Evolutionary conservation across 2,888 invertebrate genomes (phyloP).

Genomic region (Homarus gammarus): DNA sequence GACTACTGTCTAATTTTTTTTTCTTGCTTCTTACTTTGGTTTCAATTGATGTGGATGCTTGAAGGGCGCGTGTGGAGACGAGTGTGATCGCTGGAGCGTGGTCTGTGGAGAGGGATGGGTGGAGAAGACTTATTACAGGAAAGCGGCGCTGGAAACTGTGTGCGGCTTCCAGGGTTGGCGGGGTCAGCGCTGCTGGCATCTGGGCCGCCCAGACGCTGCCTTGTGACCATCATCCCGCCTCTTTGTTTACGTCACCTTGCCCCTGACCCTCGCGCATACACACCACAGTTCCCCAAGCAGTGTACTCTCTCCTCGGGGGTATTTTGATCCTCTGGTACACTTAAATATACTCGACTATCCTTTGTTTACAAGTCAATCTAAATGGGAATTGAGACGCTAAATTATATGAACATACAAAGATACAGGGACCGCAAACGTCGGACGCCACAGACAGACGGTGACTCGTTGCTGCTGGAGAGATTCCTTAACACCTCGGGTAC

Average conservation of each 20-base stretch:
- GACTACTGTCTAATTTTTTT: not conserved
- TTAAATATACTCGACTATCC: too few relatives aligned
- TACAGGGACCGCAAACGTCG: too few relatives aligned
- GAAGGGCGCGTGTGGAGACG: not conserved
- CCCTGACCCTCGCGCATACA: not conserved
- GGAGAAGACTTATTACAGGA: too few relatives aligned
- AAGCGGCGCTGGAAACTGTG: not conserved
- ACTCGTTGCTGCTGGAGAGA: too few relatives aligned
- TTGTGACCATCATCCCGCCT: not conserved
- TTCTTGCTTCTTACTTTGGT: too few relatives aligned
- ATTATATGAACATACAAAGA: too few relatives aligned
- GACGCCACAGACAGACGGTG: too few relatives aligned
- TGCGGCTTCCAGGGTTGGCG: not conserved
- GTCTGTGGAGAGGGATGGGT: not conserved
- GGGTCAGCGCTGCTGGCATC: not conserved
- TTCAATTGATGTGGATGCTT: too few relatives aligned
- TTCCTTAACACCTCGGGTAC: too few relatives aligned
- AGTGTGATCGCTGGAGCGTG: not conserved
- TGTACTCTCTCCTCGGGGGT: not conserved
- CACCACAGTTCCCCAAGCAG: not conserved
- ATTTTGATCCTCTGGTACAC: not conserved
- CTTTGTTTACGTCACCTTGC: conserved; percentile 6
- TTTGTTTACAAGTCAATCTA: too few relatives aligned
- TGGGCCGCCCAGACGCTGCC: conserved; percentile 13
- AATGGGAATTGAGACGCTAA: too few relatives aligned